Conservation (phyloP, 2,797 vertebrate species). For the Tamandua tetradactyla region DNA sequence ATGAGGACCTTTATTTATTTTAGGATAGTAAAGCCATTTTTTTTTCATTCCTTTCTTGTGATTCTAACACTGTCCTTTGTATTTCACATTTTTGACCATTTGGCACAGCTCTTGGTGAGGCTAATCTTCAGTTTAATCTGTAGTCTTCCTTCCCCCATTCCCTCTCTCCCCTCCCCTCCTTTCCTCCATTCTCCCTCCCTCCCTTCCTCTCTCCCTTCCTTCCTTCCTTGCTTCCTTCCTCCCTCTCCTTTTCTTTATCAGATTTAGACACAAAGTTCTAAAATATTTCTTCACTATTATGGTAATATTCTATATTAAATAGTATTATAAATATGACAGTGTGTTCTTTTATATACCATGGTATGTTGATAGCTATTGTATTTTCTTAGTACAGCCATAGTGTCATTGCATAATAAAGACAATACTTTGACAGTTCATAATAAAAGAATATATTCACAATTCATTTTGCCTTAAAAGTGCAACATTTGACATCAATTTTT, state of each 20-base stretch:
- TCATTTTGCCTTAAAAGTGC: neutral
- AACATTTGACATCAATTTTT: neutral
- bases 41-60: neutral
- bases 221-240: too few relatives aligned
- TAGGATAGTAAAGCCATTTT: too few relatives aligned
- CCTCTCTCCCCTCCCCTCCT: too few relatives aligned
- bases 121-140: neutral
- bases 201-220: too few relatives aligned
- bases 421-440: neutral
- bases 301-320: neutral
- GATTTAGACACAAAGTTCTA: neutral
- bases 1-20: neutral
- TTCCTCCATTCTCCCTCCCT: too few relatives aligned
- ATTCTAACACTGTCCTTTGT: neutral
- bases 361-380: too few relatives aligned
- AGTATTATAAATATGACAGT: neutral
- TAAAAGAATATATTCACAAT: neutral
- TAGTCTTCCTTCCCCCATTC: neutral
- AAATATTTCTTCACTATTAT: neutral
- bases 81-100: neutral
- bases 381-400: too few relatives aligned
- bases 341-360: neutral
- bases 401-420: neutral
- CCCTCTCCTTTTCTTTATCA: neutral
- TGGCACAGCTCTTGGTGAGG: neutral